phyloP scores from a whole-genome alignment of 2,113 vertebrate genomes.

The Gambusia holbrooki region DNA sequence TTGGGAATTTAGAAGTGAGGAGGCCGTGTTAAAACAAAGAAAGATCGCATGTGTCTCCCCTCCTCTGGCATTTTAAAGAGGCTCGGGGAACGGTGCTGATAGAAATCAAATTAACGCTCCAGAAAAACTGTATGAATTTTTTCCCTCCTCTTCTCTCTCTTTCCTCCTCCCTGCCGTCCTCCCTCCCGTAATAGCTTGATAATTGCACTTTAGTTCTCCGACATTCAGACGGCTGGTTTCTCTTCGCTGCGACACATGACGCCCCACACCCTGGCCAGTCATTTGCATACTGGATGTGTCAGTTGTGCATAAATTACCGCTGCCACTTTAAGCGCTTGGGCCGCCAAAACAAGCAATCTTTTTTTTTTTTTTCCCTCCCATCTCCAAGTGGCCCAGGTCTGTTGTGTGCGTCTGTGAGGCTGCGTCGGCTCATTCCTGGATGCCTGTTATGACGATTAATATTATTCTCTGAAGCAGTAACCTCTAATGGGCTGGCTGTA shows the following conservation, averaged over 20 bases:
- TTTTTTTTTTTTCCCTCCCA: constrained; percentile 48
- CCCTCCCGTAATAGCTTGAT: constrained; percentile 82
- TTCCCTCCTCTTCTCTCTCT: constrained; percentile 66
- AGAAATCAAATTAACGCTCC: constrained; percentile 84
- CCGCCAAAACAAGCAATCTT: constrained; percentile 84
- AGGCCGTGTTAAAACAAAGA: constrained; percentile 61
- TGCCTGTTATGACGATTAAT: constrained; percentile 83
- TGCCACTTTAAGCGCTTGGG: constrained; percentile 77
- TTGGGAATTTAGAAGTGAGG: constrained; percentile 39
- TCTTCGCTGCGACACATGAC: constrained; percentile 66
- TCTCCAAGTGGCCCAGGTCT: constrained; percentile 69
- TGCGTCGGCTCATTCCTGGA: constrained; percentile 62
- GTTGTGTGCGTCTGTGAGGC: constrained; percentile 37
- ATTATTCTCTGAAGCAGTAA: constrained; percentile 79
- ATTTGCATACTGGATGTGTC: constrained; percentile 87
- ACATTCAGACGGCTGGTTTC: constrained; percentile 79
- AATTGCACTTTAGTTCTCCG: constrained; percentile 86
- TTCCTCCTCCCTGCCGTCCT: constrained; percentile 75
- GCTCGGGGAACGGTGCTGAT: constrained; percentile 64
- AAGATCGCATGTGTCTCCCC: constrained; percentile 54
- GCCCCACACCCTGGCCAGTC: constrained; percentile 76
- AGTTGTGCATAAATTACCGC: constrained; percentile 83
- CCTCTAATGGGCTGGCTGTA: constrained; percentile 80
- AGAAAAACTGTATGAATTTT: constrained; percentile 79
- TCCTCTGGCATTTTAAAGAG: constrained; percentile 59